Percentiles rank a stretch among this genome's conserved stretches.
Evolutionary conservation across 1,140 invertebrate genomes (phyloP).

Genomic region (Colletes latitarsis): DNA sequence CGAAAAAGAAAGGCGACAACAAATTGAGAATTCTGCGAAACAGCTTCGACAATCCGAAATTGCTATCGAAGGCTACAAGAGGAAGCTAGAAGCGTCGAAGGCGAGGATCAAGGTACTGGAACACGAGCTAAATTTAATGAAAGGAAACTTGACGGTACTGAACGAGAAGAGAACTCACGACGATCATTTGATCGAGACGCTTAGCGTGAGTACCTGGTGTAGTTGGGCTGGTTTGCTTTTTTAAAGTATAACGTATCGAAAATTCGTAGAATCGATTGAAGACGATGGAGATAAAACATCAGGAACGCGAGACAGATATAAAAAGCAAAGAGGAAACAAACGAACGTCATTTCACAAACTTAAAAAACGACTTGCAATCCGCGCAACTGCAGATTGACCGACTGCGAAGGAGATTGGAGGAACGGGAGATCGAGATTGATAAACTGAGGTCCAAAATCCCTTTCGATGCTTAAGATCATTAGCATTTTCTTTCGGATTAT

Average conservation of each 20-base stretch:
- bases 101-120: constrained; percentile 83
- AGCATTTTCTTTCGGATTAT: too few relatives aligned
- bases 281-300: constrained; percentile 56
- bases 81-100: constrained; percentile 82
- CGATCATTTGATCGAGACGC: constrained; percentile 81
- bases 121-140: constrained; percentile 79
- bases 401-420: constrained; percentile 61
- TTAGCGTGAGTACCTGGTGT: constrained; percentile 77
- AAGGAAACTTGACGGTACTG: constrained; percentile 80
- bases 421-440: constrained; percentile 71
- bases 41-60: constrained; percentile 77
- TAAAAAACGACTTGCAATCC: constrained; percentile 68
- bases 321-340: constrained; percentile 60
- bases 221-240: not conserved
- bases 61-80: constrained; percentile 80
- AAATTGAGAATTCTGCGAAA: constrained; percentile 80
- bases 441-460: constrained; percentile 56
- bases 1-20: constrained; percentile 82
- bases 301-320: constrained; percentile 60
- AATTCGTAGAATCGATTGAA: constrained; percentile 67
- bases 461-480: not conserved
- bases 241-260: constrained; percentile 6
- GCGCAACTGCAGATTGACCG: constrained; percentile 61
- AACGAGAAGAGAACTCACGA: constrained; percentile 83
- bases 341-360: constrained; percentile 56